phyloP scores from a whole-genome alignment of 2,888 invertebrate genomes.

The Brachyptera risi region DNA sequence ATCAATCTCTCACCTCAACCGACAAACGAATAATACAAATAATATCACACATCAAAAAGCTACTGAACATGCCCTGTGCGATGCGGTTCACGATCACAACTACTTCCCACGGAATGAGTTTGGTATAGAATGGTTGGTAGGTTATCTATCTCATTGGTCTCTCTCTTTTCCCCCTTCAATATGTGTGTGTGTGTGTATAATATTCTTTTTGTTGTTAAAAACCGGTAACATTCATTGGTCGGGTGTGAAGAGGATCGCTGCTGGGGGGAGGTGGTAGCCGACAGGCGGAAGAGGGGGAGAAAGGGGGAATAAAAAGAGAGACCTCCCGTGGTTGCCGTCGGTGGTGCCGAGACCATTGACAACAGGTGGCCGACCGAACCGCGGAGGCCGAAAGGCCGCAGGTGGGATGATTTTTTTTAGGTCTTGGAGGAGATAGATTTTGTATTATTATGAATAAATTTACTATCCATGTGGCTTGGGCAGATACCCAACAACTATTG shows the following conservation, averaged over 20 bases:
- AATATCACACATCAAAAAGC: too few species aligned
- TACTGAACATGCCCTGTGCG: too few species aligned
- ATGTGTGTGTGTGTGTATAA: too few species aligned
- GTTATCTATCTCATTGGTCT: neutral
- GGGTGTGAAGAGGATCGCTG: conserved; percentile 28
- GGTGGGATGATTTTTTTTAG: too few species aligned
- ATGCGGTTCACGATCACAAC: conserved; percentile 5
- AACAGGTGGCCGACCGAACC: conserved; percentile 31
- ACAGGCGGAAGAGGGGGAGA: conserved; percentile 12
- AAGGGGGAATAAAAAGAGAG: conserved; percentile 18
- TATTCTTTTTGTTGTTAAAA: conserved; percentile 21
- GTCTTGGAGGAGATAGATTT: too few species aligned
- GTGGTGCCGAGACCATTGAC: conserved; percentile 24
- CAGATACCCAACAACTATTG: too few species aligned
- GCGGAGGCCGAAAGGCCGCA: too few species aligned
- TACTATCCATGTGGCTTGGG: too few species aligned
- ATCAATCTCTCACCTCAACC: too few species aligned
- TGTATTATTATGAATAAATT: too few species aligned
- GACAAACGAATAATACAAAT: too few species aligned
- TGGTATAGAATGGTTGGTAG: too few species aligned
- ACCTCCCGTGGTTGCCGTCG: conserved; percentile 23
- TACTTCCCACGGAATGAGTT: conserved; percentile 3
- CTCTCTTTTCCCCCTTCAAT: neutral
- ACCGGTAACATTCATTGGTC: conserved; percentile 30
- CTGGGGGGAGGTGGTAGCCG: conserved; percentile 29